Conservation (phyloP, 2,113 vertebrate genomes). For the Crotalus horridus region DNA sequence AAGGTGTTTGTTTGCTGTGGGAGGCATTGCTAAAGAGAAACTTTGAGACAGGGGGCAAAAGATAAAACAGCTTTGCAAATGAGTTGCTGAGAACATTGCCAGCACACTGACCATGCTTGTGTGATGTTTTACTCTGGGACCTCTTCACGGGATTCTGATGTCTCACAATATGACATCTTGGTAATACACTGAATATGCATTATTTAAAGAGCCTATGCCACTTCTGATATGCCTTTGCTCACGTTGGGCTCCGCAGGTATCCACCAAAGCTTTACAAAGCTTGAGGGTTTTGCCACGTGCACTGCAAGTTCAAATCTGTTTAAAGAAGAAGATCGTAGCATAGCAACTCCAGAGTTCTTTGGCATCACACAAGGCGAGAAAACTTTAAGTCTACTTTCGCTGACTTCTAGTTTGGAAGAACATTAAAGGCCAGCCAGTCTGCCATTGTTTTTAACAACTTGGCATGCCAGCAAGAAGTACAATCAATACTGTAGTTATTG, state of each 20-base stretch:
- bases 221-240: constrained; percentile 31
- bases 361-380: constrained; percentile 23
- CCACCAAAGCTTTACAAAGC: constrained; percentile 40
- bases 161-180: constrained; percentile 38
- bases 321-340: constrained; percentile 38
- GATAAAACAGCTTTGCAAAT: constrained; percentile 33
- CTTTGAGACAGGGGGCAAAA: constrained; percentile 19
- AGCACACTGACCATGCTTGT: neutral
- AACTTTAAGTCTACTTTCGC: constrained; percentile 40
- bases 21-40: constrained; percentile 29
- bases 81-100: constrained; percentile 22
- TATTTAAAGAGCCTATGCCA: constrained; percentile 30
- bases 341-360: constrained; percentile 23
- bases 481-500: constrained; percentile 58
- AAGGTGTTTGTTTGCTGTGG: constrained; percentile 25
- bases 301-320: constrained; percentile 40
- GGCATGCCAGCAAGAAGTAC: constrained; percentile 36
- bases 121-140: constrained; percentile 30
- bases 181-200: constrained; percentile 27
- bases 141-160: constrained; percentile 40
- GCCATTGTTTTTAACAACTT: constrained; percentile 33
- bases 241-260: constrained; percentile 21
- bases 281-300: constrained; percentile 8
- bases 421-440: constrained; percentile 23
- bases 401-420: constrained; percentile 40